A percentile compares a stretch with the other conserved stretches of the same genome.
Evolutionary conservation across 1,140 invertebrate species (phyloP).

Genomic region (Cheumatopsyche charites): DNA sequence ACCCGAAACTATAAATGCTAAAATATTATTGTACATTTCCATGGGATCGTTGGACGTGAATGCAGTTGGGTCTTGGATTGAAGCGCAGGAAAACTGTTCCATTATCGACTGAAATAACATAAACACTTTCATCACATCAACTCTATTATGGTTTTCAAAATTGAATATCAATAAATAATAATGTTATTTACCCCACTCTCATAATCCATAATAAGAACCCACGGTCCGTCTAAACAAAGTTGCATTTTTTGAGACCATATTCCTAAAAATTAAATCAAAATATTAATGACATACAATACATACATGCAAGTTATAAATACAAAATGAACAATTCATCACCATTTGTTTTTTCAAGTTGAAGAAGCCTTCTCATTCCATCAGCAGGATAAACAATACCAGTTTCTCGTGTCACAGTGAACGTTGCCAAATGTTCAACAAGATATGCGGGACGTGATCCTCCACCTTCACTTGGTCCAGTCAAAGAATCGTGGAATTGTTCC

Average conservation of each 20-base stretch:
- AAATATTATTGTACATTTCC: slow-evolving; percentile 98
- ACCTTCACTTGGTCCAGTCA: slow-evolving; percentile 21
- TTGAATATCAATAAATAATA: slow-evolving; percentile 23
- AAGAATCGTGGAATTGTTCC: slow-evolving; percentile 37
- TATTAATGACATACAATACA: too few relatives aligned
- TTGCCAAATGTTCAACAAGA: slow-evolving; percentile 95
- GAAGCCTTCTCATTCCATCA: slow-evolving; percentile 93
- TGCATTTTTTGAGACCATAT: slow-evolving; percentile 99
- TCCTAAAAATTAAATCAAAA: slow-evolving; percentile 51
- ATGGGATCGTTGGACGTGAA: slow-evolving; percentile 95
- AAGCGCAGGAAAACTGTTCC: slow-evolving; percentile 90
- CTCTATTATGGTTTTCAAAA: not conserved
- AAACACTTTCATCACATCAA: too few relatives aligned
- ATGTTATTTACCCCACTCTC: slow-evolving; percentile 86
- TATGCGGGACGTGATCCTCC: slow-evolving; percentile 75
- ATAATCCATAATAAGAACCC: slow-evolving; percentile 94
- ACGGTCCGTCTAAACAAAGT: slow-evolving; percentile 83
- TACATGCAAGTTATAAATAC: too few relatives aligned
- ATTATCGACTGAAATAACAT: slow-evolving; percentile 80
- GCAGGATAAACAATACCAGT: slow-evolving; percentile 85
- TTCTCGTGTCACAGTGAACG: slow-evolving; percentile 92
- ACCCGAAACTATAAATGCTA: slow-evolving; percentile 92
- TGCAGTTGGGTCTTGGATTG: slow-evolving; percentile 94
- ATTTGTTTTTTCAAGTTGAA: slow-evolving; percentile 96
- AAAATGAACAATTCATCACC: slow-evolving; percentile 58